Evolutionary conservation across 2,888 invertebrate species (phyloP), one percentile per base, ranked within the genome.

Genomic region (Leptothorax acervorum): DNA sequence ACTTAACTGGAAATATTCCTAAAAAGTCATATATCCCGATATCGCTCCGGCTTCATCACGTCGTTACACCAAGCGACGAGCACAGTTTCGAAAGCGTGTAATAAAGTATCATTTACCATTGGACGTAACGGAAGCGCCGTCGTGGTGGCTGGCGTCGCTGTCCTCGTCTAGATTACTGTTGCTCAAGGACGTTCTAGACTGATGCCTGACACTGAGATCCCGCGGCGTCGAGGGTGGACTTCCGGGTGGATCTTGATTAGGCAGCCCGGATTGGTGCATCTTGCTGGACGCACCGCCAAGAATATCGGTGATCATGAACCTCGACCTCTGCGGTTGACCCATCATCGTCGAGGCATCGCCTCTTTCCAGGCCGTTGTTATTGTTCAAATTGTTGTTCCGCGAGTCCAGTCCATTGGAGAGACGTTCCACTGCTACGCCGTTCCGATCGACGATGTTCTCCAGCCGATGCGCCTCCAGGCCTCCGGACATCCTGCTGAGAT

Each of bases 281-380:
- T 90, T 89, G 71, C 93, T 94, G 15, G 94, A 92, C 79, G 96
- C 96, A 74, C 96, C 96, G 75, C 96, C 97, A 90, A 98, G 96
- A 93, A 98, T 98, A 95, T 98, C 98, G 91, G 98, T 98, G 95
- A 98, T 98, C 98, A 98, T 98, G 95, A 98, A 98, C 90, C 98
- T 95, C 86, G 98, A 97, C 91, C 98, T 96, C 74, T 97, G 96
- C 89, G 97, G 96, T 23, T 23, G 23, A 23, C 23, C 23, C 95
- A 94, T 93, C 45, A 94, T 93, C 45, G 94, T 94, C 39, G 89
- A 86, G 11, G 90, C 88, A 60, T 87, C 85, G 51, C 87, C 91
- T 3, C 90, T 83, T 15, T 85, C 90, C 15, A 89, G 8, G 0
- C 86, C 85, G 79, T 91, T 91, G 85, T 91, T 90, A 12, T 65